phyloP scores from a whole-genome alignment of 2,888 invertebrate species.

The Rhimphoctona megacephalus region DNA sequence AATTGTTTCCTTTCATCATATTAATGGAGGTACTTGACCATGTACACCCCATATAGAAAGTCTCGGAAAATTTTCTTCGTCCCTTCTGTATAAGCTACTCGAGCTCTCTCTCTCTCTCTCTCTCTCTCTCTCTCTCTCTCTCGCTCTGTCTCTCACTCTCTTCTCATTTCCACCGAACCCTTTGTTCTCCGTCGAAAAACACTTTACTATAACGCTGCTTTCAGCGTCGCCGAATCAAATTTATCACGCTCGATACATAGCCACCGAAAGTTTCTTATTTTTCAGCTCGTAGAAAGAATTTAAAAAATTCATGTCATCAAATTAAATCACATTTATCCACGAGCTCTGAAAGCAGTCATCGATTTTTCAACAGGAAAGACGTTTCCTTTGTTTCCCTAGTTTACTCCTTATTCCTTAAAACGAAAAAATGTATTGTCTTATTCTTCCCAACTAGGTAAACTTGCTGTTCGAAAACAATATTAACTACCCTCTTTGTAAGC shows the following conservation, averaged over 20 bases:
- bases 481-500: background rate
- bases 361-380: background rate
- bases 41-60: conserved; percentile 50
- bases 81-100: conserved; percentile 54
- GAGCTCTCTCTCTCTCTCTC: conserved; percentile 33
- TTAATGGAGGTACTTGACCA: conserved; percentile 70
- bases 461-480: conserved; percentile 14
- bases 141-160: too few relatives aligned
- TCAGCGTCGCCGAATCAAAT: conserved; percentile 54
- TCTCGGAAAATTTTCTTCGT: conserved; percentile 67
- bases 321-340: conserved; percentile 14
- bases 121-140: conserved; percentile 6
- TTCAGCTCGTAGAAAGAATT: conserved; percentile 14
- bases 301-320: background rate
- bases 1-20: conserved; percentile 69
- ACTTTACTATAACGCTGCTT: conserved; percentile 41
- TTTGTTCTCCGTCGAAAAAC: conserved; percentile 57
- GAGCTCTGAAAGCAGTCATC: background rate
- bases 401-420: background rate
- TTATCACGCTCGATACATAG: conserved; percentile 47
- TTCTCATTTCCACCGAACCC: conserved; percentile 36
- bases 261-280: conserved; percentile 27
- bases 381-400: background rate
- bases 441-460: background rate
- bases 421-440: background rate